These are phyloP conservation scores for Fregetta grallaria DNA, from an alignment of 2,113 vertebrate genomes.

Conservation along the genomic window DNA sequence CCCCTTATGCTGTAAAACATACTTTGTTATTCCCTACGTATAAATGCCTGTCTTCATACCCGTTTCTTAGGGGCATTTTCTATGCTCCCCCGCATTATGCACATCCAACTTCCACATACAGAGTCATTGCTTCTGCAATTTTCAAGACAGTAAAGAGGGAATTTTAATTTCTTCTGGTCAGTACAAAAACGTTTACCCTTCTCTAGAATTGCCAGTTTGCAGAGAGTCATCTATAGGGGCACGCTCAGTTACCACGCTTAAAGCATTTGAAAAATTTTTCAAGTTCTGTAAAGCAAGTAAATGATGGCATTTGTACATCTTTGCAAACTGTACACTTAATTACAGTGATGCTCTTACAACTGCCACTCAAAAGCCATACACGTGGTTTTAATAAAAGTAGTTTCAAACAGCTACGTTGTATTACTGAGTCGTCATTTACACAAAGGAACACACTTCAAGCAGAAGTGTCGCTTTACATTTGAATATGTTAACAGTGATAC, in stretches of 20 bases:
- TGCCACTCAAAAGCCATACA: background rate
- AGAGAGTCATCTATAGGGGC: background rate
- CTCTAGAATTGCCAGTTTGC: background rate
- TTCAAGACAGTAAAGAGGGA: background rate
- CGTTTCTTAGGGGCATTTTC: background rate
- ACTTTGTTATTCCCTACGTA: background rate
- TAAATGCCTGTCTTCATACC: background rate
- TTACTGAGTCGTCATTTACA: background rate
- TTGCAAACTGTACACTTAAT: background rate
- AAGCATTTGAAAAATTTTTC: background rate
- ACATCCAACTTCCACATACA: background rate
- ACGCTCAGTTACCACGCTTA: background rate
- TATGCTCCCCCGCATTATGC: fast-evolving
- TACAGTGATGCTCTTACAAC: background rate
- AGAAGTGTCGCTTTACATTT: background rate
- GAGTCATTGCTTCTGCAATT: background rate
- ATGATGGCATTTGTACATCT: background rate
- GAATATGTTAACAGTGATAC: background rate
- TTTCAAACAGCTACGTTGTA: background rate
- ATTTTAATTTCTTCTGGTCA: background rate
- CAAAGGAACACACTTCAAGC: background rate
- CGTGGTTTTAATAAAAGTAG: fast-evolving
- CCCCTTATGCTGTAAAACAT: background rate
- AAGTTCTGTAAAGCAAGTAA: background rate
- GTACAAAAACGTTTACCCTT: background rate